These are phyloP conservation scores for Acanthosepion lycidas DNA, from an alignment of 2,888 invertebrate genomes.

Conservation along the genomic window DNA sequence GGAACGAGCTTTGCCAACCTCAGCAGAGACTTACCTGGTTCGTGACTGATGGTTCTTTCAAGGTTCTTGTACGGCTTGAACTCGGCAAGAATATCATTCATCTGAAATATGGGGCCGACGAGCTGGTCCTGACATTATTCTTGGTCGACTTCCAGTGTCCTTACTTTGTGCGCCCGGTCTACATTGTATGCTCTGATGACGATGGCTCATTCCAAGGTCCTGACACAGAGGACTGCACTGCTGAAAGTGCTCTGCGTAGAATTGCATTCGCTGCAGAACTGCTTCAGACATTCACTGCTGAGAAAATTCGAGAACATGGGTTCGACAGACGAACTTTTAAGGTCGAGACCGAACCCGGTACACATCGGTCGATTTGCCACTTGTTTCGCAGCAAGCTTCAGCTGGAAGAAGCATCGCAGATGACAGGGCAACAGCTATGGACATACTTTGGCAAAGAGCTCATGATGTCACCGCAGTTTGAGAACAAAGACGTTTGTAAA, in stretches of 20 bases:
- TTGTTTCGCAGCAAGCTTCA: slow-evolving; percentile 84
- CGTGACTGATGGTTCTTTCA: slow-evolving; percentile 82
- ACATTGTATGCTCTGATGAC: slow-evolving; percentile 87
- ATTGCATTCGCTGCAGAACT: slow-evolving; percentile 85
- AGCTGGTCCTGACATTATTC: slow-evolving; percentile 61
- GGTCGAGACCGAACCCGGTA: slow-evolving; percentile 80
- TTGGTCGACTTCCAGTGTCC: slow-evolving; percentile 59
- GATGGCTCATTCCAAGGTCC: slow-evolving; percentile 86
- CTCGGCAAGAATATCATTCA: slow-evolving; percentile 81
- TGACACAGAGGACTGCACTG: slow-evolving; percentile 79
- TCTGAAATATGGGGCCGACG: slow-evolving; percentile 76
- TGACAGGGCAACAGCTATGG: slow-evolving; percentile 88
- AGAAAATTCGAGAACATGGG: slow-evolving; percentile 87
- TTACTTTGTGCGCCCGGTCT: slow-evolving; percentile 83
- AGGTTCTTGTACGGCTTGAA: slow-evolving; percentile 80
- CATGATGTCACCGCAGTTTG: slow-evolving; percentile 78
- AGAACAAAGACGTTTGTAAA: slow-evolving; percentile 80
- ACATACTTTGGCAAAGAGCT: slow-evolving; percentile 88
- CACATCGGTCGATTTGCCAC: slow-evolving; percentile 79
- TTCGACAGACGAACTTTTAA: slow-evolving; percentile 87
- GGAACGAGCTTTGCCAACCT: slow-evolving; percentile 58
- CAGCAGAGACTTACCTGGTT: slow-evolving; percentile 76
- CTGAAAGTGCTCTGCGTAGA: slow-evolving; percentile 83
- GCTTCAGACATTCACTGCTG: slow-evolving; percentile 89
- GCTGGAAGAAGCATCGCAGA: slow-evolving; percentile 82